phyloP scores from a whole-genome alignment of 1,140 invertebrate species.

The Oncopodura yosiiana region DNA sequence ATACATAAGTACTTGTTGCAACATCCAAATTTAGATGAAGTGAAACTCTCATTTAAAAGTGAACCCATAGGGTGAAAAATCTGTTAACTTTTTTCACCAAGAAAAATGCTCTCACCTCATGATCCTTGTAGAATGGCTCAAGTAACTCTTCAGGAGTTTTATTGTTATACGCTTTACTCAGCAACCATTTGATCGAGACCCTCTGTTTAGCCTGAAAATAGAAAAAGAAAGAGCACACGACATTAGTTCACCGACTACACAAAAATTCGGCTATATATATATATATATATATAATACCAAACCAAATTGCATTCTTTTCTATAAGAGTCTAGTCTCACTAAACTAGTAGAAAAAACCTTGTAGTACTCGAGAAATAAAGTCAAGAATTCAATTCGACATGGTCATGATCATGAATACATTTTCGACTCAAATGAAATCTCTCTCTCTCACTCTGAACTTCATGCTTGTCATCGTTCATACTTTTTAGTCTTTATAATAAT shows the following conservation, averaged over 20 bases:
- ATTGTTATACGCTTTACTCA: slow-evolving; percentile 93
- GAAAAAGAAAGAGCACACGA: slow-evolving; percentile 33
- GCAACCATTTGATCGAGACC: slow-evolving; percentile 92
- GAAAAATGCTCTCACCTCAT: slow-evolving; percentile 74
- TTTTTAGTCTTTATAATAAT: too few species aligned
- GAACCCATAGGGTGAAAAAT: background rate
- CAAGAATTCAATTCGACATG: slow-evolving; percentile 9
- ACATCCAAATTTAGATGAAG: slow-evolving; percentile 7
- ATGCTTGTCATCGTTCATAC: too few species aligned
- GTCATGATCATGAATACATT: slow-evolving; percentile 11
- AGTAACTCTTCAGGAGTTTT: slow-evolving; percentile 84
- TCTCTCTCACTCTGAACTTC: background rate
- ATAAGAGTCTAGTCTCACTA: background rate
- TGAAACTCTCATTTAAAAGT: background rate
- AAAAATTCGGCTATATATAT: too few species aligned
- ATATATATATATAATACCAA: too few species aligned
- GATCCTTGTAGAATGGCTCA: slow-evolving; percentile 90
- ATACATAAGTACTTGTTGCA: background rate
- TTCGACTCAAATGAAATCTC: background rate
- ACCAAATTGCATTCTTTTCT: background rate
- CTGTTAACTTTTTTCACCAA: slow-evolving; percentile 3
- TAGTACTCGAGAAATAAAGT: too few species aligned
- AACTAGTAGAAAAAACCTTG: background rate
- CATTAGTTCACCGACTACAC: too few species aligned
- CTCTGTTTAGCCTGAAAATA: slow-evolving; percentile 86